Percentiles rank a stretch among this genome's conserved stretches.
These are phyloP conservation scores for Acleris holmiana DNA, from an alignment of 2,888 invertebrate species.

Conservation along the genomic window DNA sequence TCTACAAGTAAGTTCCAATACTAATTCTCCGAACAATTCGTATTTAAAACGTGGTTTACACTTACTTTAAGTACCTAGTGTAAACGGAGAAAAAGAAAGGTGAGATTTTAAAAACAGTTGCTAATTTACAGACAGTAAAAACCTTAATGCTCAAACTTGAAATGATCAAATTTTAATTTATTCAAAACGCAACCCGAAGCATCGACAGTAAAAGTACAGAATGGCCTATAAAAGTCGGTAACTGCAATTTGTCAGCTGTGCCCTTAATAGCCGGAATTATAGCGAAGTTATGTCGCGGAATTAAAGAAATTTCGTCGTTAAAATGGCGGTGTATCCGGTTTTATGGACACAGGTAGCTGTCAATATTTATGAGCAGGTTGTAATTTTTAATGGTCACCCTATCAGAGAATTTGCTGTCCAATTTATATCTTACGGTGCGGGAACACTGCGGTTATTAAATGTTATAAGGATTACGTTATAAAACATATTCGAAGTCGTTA, in stretches of 20 bases:
- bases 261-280: constrained; percentile 19
- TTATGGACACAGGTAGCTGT: constrained; percentile 29
- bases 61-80: too few species aligned
- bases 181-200: constrained; percentile 27
- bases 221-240: constrained; percentile 51
- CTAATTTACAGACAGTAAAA: neutral
- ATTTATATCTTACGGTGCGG: too few species aligned
- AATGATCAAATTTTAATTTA: constrained; percentile 35
- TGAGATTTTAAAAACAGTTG: too few species aligned
- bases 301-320: constrained; percentile 13
- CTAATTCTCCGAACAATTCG: too few species aligned
- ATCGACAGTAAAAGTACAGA: constrained; percentile 36
- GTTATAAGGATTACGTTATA: too few species aligned
- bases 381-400: constrained; percentile 9
- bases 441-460: too few species aligned
- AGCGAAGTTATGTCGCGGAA: constrained; percentile 14
- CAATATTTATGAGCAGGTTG: constrained; percentile 23
- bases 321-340: constrained; percentile 13
- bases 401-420: neutral
- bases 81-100: too few species aligned
- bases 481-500: too few species aligned
- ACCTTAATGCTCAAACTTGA: neutral
- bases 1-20: too few species aligned
- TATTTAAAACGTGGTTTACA: too few species aligned
- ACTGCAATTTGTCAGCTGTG: constrained; percentile 48